Percentiles rank a stretch among this genome's conserved stretches.
Conservation (phyloP, 2,113 vertebrate species). For the Corapipo altera region DNA sequence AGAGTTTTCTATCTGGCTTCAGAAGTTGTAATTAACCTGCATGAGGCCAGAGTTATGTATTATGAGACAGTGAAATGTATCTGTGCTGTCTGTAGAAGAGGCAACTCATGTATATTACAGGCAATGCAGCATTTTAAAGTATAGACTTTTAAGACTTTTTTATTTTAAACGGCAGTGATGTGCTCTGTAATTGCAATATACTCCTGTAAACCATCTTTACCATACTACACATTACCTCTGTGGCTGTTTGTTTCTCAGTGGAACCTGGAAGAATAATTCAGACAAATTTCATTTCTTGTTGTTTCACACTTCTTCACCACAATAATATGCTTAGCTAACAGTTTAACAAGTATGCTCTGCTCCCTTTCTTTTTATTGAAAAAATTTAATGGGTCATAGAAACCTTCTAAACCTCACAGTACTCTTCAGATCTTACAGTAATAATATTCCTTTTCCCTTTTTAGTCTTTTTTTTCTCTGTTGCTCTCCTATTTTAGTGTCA, state of each 20-base stretch:
- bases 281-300: slow-evolving; percentile 1
- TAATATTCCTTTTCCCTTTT: neutral
- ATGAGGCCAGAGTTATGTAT: neutral
- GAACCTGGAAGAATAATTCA: neutral
- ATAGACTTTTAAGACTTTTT: neutral
- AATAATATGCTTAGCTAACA: neutral
- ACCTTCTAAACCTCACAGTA: neutral
- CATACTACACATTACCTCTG: neutral
- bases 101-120: neutral
- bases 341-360: neutral
- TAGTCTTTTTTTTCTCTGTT: neutral
- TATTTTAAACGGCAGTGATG: neutral
- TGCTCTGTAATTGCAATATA: slow-evolving; percentile 38
- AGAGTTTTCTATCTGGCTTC: neutral
- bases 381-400: neutral
- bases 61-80: neutral
- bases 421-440: neutral
- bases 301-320: neutral
- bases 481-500: neutral
- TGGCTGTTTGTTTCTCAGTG: neutral
- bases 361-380: neutral
- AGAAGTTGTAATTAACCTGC: slow-evolving; percentile 39
- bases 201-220: neutral
- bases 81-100: neutral
- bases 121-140: neutral